Base-by-base conservation (phyloP, 2,113 vertebrate species). In the Prochilodus magdalenae region DNA sequence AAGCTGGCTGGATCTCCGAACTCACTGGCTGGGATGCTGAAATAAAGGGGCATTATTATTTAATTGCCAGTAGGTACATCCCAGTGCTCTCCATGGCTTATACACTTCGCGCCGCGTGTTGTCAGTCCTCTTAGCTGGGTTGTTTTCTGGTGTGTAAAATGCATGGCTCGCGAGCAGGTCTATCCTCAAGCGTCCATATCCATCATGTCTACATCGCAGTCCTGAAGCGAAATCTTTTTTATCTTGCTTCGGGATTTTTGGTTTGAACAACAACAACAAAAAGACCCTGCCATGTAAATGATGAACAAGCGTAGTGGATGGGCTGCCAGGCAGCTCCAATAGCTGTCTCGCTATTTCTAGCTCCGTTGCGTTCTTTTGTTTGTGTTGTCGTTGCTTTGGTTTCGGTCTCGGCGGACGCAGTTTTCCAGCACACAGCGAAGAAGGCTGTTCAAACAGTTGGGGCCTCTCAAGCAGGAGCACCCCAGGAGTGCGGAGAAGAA, bases 391-490 rank as follows among this genome's bases (percentile, higher is more conserved):
- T 20, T 36, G 66, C 47, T 67, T 75, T 53, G 24, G 40, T 60
- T 75, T 80, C 53, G 47, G 66, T 55, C 44, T 84, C 55, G 57
- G 53, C 59, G 15, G 59, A 73, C 70, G 10, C 10, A 30, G 76
- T 29, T 55, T 62, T 77, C 26, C 22, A 6, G 62, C 51, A 67
- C 27, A 70, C 55, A 26, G 51, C 29, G 27, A 60, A 67, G 11
- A 26, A 77, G 40, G 30, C 4, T 79, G 63, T 79, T 80, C 75
- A 75, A 84, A 80, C 83, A 76, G 77, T 75, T 62, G 55, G 44
- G 63, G 4, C 53, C 73, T 65, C 73, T 30, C 16, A 70, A 40
- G 27, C 40, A 73, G 59, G 36, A 67, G 22, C 7, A 36, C 44
- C 72, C 57, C 69, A 5, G 47, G 40, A 62, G 67, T 53, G 59